phyloP scores from a whole-genome alignment of 2,113 vertebrate species.

The Mirza zaza region DNA sequence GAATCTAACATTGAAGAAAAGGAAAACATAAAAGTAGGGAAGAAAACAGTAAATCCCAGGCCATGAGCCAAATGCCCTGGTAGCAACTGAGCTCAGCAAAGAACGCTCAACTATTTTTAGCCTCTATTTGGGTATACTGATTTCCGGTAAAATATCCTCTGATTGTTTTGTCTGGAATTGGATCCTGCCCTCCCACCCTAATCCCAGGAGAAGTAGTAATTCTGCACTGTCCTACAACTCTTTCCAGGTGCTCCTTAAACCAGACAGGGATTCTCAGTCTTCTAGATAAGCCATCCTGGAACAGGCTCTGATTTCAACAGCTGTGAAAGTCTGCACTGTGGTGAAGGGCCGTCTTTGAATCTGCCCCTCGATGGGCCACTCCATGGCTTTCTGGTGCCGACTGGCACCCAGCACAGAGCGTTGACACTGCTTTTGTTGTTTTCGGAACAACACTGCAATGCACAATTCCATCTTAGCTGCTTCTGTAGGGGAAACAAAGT shows the following conservation, averaged over 20 bases:
- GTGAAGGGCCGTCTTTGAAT: not conserved
- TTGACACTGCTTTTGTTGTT: not conserved
- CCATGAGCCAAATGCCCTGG: conserved; percentile 28
- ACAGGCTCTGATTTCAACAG: not conserved
- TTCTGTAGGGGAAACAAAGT: not conserved
- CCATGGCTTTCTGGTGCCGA: not conserved
- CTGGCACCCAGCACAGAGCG: not conserved
- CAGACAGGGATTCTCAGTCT: not conserved
- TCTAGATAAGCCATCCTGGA: not conserved
- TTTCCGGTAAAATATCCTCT: not conserved
- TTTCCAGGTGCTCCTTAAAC: not conserved
- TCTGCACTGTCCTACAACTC: not conserved
- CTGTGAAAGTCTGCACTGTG: not conserved
- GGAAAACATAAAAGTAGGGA: not conserved
- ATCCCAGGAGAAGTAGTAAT: not conserved
- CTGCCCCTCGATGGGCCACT: not conserved
- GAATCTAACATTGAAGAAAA: not conserved
- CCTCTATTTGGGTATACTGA: not conserved
- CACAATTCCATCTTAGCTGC: not conserved
- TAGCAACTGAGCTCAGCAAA: not conserved
- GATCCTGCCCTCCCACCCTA: not conserved
- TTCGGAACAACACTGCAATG: conserved; percentile 15
- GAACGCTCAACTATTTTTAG: not conserved
- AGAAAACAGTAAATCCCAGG: not conserved
- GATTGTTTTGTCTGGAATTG: not conserved